Base-by-base conservation (phyloP, 2,888 invertebrate genomes). In the Norana najaformis region DNA sequence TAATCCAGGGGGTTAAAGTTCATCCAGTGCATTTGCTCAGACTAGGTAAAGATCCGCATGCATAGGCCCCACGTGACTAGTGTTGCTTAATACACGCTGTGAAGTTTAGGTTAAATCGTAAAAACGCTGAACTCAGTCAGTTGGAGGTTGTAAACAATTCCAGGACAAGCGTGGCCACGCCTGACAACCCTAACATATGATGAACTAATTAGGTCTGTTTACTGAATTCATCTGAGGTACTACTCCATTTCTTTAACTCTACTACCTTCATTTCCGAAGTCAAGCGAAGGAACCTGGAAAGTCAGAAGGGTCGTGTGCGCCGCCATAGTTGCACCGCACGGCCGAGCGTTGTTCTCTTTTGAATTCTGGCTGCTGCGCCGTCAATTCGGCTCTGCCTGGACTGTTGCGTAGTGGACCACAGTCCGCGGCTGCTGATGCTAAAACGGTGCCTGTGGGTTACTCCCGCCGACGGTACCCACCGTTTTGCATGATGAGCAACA, bases 241-340 rank as follows among this genome's bases (percentile, higher is more conserved):
- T 18, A 11, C n/a, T 14, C 30, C 83, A 69, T 34, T 34, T 11
- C 34, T 85, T 41, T 23, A 30, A 36, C 20, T 39, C 23, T 47
- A 83, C 85, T 41, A 90, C 90, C 88, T 39, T 82, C 47, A 88
- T 85, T 47, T 35, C 20, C 83, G 47, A 90, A 89, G 39, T 90
- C 83, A 83, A 89, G 36, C 34, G 69, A 41, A 11, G 89, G 41
- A 35, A 85, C 88, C 41, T 53, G 82, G 88, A 90, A 90, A 89
- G 89, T 41, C n/a, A 90, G 83, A 14, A 90, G 88, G 36, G 90
- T 90, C 36, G 90, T 90, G 37, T 90, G 69, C 20, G 90, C 47
- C 39, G 90, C 82, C 89, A 89, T 90, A n/a, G 69, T n/a, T 23
- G 23, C 23, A 47, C 47, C 4, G 23, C 23, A 69, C 30, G 69